Evolutionary conservation across 2,113 vertebrate species (phyloP).

Genomic region (Isurus oxyrinchus): DNA sequence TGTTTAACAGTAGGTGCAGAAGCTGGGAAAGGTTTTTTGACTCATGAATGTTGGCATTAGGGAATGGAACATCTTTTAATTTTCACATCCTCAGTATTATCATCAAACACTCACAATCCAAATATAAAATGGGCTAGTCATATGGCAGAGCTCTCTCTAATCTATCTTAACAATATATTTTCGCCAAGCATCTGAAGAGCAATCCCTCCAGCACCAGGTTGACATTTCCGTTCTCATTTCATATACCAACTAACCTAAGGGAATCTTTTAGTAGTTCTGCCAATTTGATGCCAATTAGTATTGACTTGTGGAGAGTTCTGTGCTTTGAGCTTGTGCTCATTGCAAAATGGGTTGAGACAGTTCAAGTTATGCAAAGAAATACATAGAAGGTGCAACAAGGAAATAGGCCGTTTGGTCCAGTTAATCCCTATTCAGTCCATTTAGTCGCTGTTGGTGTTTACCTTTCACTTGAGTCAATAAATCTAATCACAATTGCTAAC

Average conservation of each 20-base stretch:
- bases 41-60: too few species aligned
- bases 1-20: neutral
- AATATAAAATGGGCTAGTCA: neutral
- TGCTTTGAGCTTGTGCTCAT: neutral
- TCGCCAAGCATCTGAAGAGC: neutral
- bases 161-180: neutral
- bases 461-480: neutral
- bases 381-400: neutral
- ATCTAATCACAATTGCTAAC: neutral
- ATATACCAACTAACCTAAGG: neutral
- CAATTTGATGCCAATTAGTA: neutral
- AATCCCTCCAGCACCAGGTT: neutral
- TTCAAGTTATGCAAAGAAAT: neutral
- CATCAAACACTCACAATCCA: neutral
- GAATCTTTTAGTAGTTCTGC: neutral
- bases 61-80: neutral
- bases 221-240: neutral
- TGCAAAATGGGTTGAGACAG: neutral
- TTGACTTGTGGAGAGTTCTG: neutral
- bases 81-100: neutral
- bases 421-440: neutral
- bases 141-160: neutral
- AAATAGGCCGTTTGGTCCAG: neutral
- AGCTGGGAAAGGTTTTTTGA: neutral
- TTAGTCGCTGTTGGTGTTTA: neutral